Conservation (phyloP, 2,113 vertebrate genomes). For the Clarias macrocephalus region DNA sequence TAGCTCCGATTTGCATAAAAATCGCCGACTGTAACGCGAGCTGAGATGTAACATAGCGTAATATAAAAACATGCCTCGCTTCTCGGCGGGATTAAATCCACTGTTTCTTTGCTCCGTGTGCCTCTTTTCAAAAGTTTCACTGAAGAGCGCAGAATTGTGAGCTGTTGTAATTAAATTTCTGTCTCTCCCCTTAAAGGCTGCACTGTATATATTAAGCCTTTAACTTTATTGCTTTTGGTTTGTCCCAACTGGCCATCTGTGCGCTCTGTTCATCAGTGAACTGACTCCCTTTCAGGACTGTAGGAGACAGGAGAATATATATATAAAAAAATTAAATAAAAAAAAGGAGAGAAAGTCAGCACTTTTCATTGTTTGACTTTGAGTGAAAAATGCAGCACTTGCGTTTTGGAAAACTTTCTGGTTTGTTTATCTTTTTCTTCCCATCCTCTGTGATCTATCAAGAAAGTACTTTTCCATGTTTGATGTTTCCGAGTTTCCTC, state of each 20-base stretch:
- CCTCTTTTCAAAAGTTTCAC: background rate
- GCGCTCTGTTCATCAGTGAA: slow-evolving; percentile 5
- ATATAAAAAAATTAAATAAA: too few species aligned
- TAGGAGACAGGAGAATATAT: background rate
- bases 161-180: slow-evolving; percentile 15
- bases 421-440: background rate
- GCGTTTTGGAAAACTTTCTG: slow-evolving; percentile 10
- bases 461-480: background rate
- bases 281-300: slow-evolving; percentile 17
- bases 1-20: too few species aligned
- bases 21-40: background rate
- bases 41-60: background rate
- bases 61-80: background rate
- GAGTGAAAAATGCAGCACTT: slow-evolving; percentile 15
- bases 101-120: background rate
- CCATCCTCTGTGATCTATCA: background rate
- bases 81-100: background rate
- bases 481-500: background rate
- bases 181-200: background rate
- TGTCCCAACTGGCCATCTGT: slow-evolving; percentile 19
- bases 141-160: background rate
- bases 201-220: background rate
- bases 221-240: background rate
- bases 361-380: slow-evolving; percentile 28
- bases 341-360: slow-evolving; percentile 9